phyloP scores from a whole-genome alignment of 2,888 invertebrate genomes.

The Craniophora ligustri region DNA sequence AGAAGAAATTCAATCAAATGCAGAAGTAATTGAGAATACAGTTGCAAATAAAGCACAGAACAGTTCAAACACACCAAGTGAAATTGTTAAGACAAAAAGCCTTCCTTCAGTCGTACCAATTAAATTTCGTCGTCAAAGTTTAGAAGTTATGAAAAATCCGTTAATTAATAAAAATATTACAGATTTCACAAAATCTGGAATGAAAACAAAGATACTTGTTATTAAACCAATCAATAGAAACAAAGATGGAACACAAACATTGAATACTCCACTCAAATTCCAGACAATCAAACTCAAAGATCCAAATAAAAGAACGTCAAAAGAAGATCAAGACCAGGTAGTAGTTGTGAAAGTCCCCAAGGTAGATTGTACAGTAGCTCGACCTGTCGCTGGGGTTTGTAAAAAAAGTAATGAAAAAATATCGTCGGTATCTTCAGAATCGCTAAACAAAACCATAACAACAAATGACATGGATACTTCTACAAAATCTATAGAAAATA shows the following conservation, averaged over 20 bases:
- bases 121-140: slow-evolving; percentile 76
- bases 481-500: slow-evolving; percentile 12
- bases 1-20: slow-evolving; percentile 16
- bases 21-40: slow-evolving; percentile 35
- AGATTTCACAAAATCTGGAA: slow-evolving; percentile 80
- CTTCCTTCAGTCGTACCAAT: slow-evolving; percentile 73
- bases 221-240: slow-evolving; percentile 82
- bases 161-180: slow-evolving; percentile 80
- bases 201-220: slow-evolving; percentile 84
- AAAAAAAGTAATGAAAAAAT: slow-evolving; percentile 34
- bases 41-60: slow-evolving; percentile 36
- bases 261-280: slow-evolving; percentile 74
- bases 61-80: slow-evolving; percentile 40
- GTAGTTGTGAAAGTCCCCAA: slow-evolving; percentile 81
- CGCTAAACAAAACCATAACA: slow-evolving; percentile 6
- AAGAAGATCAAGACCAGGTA: slow-evolving; percentile 78
- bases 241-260: slow-evolving; percentile 68
- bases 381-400: slow-evolving; percentile 50
- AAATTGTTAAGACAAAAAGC: slow-evolving; percentile 59
- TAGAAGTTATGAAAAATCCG: slow-evolving; percentile 82
- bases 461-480: slow-evolving; percentile 16
- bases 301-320: slow-evolving; percentile 66
- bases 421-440: slow-evolving; percentile 9
- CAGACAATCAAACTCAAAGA: slow-evolving; percentile 92
- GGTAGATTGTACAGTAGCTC: slow-evolving; percentile 69